Percentiles rank a stretch among this genome's conserved stretches.
Evolutionary conservation across 1,140 invertebrate species (phyloP).

Genomic region (Lamellibrachia luymesi): DNA sequence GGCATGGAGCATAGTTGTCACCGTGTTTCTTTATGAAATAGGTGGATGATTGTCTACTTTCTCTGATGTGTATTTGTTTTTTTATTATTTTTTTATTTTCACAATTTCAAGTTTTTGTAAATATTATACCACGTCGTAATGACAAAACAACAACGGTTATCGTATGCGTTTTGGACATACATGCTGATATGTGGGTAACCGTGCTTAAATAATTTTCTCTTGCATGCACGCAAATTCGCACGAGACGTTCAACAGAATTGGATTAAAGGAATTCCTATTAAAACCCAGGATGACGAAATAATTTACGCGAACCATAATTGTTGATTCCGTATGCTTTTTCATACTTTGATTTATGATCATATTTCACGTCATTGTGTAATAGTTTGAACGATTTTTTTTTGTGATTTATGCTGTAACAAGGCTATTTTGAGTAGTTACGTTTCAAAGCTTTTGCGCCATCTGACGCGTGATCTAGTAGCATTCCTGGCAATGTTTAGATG

Average conservation of each 20-base stretch:
- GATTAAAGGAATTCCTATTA: neutral
- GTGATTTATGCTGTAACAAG: neutral
- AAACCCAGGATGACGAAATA: neutral
- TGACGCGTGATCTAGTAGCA: neutral
- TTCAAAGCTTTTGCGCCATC: neutral
- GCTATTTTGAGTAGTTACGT: neutral
- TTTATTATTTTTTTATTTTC: too few species aligned
- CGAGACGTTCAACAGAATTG: too few species aligned
- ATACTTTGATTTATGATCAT: neutral
- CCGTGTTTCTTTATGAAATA: too few species aligned
- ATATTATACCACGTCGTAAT: too few species aligned
- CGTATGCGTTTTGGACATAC: too few species aligned
- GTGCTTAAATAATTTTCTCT: neutral
- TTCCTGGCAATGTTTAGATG: neutral
- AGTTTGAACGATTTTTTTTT: neutral
- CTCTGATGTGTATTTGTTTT: too few species aligned
- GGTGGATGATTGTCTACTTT: too few species aligned
- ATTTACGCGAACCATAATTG: neutral
- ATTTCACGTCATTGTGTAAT: neutral
- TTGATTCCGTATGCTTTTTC: neutral
- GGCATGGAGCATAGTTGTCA: too few species aligned
- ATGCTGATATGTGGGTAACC: too few species aligned
- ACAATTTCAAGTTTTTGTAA: too few species aligned
- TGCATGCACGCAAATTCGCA: neutral
- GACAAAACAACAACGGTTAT: too few species aligned